Evolutionary conservation across 1,140 invertebrate species (phyloP), one percentile per base, ranked within the genome.

Genomic region (Zaprionus tsacasi): DNA sequence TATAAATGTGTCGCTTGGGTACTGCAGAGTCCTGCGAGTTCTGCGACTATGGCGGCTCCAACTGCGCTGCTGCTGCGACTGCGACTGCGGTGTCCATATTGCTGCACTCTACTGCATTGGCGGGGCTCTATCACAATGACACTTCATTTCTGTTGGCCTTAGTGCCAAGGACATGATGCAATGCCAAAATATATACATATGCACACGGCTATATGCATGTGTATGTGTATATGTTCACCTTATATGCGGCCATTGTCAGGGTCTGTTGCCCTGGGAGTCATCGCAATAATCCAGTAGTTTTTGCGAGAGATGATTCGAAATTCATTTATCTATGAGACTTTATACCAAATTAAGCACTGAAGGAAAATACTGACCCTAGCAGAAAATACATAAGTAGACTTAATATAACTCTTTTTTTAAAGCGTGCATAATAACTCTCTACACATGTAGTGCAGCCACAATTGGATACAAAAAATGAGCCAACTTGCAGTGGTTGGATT

Each of bases 61-160:
- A 30, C 27, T 50, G 50, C 55, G 12, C 45, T 5, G 1, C 27
- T 2, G 4, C 27, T 50, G 50, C 55, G 11, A 38, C 54, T 63
- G 58, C 61, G 21, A 59, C 66, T 60, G 76, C 65, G 7, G 27
- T 58, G 38, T 70, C 67, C 67, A 75, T 61, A 70, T 58, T 66
- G 68, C 60, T 63, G 76, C 64, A 65, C 68, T 45, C n/a, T 59
- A 50, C 83, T 83, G 83, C 82, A 79, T 52, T 80, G 80, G 70
- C 77, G 74, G 58, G 75, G 78, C 85, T 83, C 83, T 73, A 88
- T 87, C 83, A 88, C 83, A 89, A 87, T 87, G 83, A 88, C 85
- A 87, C 83, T 87, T 83, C 83, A 87, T 87, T 87, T 89, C 82
- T 80, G 79, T 88, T 87, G 85, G 83, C 79, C 83, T 88, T 67